phyloP scores from a whole-genome alignment of 2,888 invertebrate genomes.

The Drosophila anomalata region DNA sequence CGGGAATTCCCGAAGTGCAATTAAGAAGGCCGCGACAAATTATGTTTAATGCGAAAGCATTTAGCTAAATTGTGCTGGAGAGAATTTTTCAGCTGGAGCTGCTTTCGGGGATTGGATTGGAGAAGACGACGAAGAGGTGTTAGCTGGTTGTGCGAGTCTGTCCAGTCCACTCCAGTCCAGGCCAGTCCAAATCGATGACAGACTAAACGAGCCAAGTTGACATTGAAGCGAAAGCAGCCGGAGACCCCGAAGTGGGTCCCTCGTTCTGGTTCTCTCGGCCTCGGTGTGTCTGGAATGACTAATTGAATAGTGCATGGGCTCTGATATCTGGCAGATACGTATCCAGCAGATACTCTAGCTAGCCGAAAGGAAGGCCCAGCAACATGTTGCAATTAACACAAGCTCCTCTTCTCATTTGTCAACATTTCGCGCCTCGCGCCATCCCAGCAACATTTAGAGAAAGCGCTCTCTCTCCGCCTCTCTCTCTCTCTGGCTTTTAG shows the following conservation, averaged over 20 bases:
- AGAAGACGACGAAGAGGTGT: slow-evolving; percentile 9
- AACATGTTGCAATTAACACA: slow-evolving; percentile 40
- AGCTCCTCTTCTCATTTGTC: slow-evolving; percentile 31
- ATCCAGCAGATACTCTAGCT: slow-evolving; percentile 32
- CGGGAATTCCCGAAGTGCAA: slow-evolving; percentile 10
- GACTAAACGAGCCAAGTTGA: slow-evolving; percentile 58
- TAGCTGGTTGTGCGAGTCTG: slow-evolving; percentile 33
- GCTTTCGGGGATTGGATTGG: slow-evolving; percentile 31
- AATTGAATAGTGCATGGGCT: slow-evolving; percentile 38
- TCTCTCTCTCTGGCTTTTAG: slow-evolving; percentile 3
- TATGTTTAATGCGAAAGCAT: slow-evolving; percentile 63
- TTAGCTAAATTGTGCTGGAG: slow-evolving; percentile 64
- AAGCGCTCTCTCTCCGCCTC: slow-evolving; percentile 15
- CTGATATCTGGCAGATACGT: slow-evolving; percentile 28
- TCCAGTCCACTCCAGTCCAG: slow-evolving; percentile 47
- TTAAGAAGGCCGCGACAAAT: slow-evolving; percentile 61
- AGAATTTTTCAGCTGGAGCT: slow-evolving; percentile 39
- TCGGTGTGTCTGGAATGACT: slow-evolving; percentile 48
- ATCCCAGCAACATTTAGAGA: slow-evolving; percentile 34
- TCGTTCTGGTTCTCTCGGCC: slow-evolving; percentile 10
- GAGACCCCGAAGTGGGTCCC: slow-evolving; percentile 50
- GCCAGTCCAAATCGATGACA: slow-evolving; percentile 76
- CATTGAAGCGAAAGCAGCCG: slow-evolving; percentile 78
- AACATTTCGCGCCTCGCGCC: slow-evolving; percentile 19
- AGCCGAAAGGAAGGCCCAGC: slow-evolving; percentile 33